Evolutionary conservation across 2,888 invertebrate genomes (phyloP).

Genomic region (Blastobasis lacticolella): DNA sequence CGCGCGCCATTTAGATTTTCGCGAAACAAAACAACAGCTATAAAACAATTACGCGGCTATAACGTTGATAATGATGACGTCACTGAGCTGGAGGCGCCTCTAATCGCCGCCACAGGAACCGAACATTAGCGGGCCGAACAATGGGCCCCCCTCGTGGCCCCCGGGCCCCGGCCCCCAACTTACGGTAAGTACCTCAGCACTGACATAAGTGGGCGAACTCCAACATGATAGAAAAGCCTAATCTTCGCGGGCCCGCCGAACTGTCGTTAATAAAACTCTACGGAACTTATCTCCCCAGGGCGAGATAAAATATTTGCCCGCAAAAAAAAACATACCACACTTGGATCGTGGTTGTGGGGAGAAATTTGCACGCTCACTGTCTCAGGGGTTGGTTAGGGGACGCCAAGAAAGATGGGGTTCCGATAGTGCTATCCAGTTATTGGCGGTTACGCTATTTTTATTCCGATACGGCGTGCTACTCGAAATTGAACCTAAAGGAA

Average conservation of each 20-base stretch:
- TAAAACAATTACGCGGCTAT: too few relatives aligned
- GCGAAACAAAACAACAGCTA: too few relatives aligned
- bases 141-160: constrained; percentile 2
- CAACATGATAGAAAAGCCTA: constrained; percentile 45
- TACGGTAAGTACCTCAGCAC: constrained; percentile 25
- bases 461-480: too few relatives aligned
- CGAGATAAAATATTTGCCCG: constrained; percentile 49
- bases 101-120: background rate
- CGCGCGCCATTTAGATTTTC: too few relatives aligned
- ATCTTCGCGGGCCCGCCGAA: constrained; percentile 44
- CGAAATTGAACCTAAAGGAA: too few relatives aligned
- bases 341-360: constrained; percentile 2
- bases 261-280: constrained; percentile 63
- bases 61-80: background rate
- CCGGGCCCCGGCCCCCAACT: constrained; percentile 1
- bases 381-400: too few relatives aligned
- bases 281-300: constrained; percentile 50
- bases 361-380: constrained; percentile 29
- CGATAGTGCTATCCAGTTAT: too few relatives aligned
- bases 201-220: constrained; percentile 42
- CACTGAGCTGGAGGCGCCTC: background rate
- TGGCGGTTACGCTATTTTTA: too few relatives aligned
- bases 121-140: constrained; percentile 6
- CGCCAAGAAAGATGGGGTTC: too few relatives aligned
- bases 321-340: constrained; percentile 37